Evolutionary conservation across 2,888 invertebrate genomes (phyloP).

Genomic region (Lepidocyrtoides sp.): DNA sequence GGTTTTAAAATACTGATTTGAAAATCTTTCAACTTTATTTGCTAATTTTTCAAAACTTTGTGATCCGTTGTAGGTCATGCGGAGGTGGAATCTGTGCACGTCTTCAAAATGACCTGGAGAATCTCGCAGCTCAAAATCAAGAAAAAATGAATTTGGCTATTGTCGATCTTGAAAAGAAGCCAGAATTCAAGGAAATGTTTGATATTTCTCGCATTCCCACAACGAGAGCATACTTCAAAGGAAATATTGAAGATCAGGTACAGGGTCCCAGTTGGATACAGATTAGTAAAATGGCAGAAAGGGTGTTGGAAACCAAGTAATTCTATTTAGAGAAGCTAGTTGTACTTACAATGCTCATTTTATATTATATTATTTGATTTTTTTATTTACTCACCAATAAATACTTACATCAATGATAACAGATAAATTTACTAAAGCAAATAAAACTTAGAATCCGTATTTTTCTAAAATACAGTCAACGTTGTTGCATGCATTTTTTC

Average conservation of each 20-base stretch:
- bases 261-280: conserved; percentile 53
- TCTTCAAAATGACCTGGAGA: conserved; percentile 28
- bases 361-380: neutral
- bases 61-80: conserved; percentile 59
- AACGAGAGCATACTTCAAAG: conserved; percentile 54
- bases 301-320: neutral
- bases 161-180: conserved; percentile 61
- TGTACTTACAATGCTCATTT: neutral
- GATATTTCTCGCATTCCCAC: conserved; percentile 48
- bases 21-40: too few species aligned
- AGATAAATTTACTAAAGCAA: neutral
- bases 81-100: conserved; percentile 10
- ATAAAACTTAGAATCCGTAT: conserved; percentile 48
- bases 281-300: conserved; percentile 24
- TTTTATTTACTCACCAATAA: conserved; percentile 19
- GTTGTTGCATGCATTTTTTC: conserved; percentile 32
- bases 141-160: conserved; percentile 54
- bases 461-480: conserved; percentile 56
- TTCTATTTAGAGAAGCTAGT: neutral
- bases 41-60: too few species aligned
- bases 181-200: conserved; percentile 42
- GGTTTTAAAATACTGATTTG: too few species aligned
- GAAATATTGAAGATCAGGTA: conserved; percentile 30
- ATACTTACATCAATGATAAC: neutral
- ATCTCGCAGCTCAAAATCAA: conserved; percentile 45